phyloP scores from a whole-genome alignment of 2,113 vertebrate species.

The Neomonachus schauinslandi region DNA sequence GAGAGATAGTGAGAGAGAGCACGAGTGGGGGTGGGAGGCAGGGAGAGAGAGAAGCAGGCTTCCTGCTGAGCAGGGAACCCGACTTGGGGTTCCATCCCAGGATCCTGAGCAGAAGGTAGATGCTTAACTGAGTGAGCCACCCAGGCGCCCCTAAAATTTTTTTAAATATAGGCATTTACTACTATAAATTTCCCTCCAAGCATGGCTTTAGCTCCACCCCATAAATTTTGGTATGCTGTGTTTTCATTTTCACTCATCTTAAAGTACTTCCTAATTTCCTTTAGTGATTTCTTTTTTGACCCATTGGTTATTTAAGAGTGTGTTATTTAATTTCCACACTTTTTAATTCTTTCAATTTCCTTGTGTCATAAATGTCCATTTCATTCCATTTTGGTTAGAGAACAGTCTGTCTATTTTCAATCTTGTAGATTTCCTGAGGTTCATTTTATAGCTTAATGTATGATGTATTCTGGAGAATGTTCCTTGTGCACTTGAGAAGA shows the following conservation, averaged over 20 bases:
- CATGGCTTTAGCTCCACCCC: background rate
- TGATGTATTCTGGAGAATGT: background rate
- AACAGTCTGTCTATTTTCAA: constrained; percentile 1
- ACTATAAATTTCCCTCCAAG: background rate
- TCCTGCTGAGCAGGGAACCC: background rate
- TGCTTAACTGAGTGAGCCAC: background rate
- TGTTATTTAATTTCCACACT: constrained; percentile 21
- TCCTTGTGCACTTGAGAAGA: background rate
- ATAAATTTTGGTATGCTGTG: background rate
- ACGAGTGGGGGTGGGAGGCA: background rate
- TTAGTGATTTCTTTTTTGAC: constrained; percentile 23
- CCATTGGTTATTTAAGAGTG: background rate
- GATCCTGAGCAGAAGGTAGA: background rate
- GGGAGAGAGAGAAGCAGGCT: background rate
- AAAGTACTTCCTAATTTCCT: constrained; percentile 12
- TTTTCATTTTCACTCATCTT: background rate
- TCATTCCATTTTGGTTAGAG: background rate
- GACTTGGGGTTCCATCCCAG: background rate
- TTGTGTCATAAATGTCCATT: constrained; percentile 5
- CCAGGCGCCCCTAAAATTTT: background rate
- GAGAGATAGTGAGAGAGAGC: background rate
- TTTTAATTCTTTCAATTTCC: background rate
- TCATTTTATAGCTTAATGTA: constrained; percentile 19
- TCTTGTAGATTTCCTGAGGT: constrained; percentile 1
- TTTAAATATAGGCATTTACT: background rate